Conservation (phyloP, 2,797 vertebrate genomes). For the Manis pentadactyla region DNA sequence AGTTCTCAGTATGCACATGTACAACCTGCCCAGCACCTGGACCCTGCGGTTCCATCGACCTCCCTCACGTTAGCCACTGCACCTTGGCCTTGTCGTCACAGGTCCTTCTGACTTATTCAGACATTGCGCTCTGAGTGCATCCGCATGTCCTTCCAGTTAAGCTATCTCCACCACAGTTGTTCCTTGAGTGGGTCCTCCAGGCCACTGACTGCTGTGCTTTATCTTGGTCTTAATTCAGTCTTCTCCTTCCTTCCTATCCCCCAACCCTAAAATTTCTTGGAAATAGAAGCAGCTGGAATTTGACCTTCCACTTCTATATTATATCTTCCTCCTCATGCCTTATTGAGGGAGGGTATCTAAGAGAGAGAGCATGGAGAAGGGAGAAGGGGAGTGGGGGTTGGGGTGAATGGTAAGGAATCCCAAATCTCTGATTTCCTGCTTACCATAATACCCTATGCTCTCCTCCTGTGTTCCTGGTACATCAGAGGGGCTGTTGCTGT, state of each 20-base stretch:
- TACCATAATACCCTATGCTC: background rate
- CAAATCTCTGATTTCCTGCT: background rate
- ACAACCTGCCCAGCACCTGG: background rate
- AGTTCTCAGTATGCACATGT: rapidly evolving
- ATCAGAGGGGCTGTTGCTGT: background rate
- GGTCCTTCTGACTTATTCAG: background rate
- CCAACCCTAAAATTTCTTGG: background rate
- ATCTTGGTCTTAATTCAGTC: background rate
- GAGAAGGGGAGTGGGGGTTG: background rate
- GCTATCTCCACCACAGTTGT: background rate
- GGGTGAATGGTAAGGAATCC: background rate
- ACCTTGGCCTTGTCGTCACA: background rate
- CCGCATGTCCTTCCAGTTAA: background rate
- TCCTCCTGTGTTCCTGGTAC: background rate
- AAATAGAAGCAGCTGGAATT: background rate
- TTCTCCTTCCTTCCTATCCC: background rate
- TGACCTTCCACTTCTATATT: background rate
- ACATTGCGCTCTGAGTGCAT: background rate
- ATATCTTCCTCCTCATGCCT: background rate
- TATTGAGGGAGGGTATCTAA: background rate
- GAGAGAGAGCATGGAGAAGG: background rate
- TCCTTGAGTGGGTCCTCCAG: background rate
- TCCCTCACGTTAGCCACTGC: background rate
- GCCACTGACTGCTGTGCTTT: background rate
- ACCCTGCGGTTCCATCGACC: background rate